These are phyloP conservation scores for Sarcophaga rosellei DNA, from an alignment of 2,888 invertebrate species.

Conservation along the genomic window DNA sequence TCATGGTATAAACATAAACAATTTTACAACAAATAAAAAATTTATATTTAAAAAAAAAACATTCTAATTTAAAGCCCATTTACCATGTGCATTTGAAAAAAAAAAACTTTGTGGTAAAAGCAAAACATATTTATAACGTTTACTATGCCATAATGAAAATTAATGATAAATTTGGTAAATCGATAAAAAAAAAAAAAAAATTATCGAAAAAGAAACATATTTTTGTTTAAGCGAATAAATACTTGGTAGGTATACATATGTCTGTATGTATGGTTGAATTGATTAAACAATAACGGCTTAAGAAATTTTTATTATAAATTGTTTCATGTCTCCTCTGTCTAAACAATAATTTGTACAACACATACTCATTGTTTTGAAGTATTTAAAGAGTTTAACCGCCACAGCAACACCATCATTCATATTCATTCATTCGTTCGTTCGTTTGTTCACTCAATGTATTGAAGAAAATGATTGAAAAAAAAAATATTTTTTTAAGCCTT, in stretches of 20 bases:
- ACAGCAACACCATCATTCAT: neutral
- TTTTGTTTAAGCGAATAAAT: too few species aligned
- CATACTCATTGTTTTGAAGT: constrained; percentile 22
- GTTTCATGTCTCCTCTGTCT: constrained; percentile 26
- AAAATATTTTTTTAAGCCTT: neutral
- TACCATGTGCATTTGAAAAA: neutral
- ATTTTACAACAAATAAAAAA: too few species aligned
- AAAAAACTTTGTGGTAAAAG: constrained; percentile 1
- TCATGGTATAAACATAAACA: too few species aligned
- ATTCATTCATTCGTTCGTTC: neutral
- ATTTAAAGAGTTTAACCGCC: constrained; percentile 11
- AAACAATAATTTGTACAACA: constrained; percentile 47
- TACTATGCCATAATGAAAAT: constrained; percentile 9
- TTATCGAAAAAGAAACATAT: neutral
- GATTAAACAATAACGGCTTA: constrained; percentile 23
- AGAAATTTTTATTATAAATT: constrained; percentile 14
- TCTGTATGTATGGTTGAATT: neutral
- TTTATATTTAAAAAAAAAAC: too few species aligned
- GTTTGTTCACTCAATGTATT: neutral
- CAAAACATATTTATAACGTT: neutral
- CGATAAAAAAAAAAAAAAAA: neutral
- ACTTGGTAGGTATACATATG: too few species aligned
- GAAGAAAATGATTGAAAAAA: neutral
- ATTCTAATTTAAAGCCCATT: too few species aligned
- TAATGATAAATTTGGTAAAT: constrained; percentile 43